Evolutionary conservation across 1,140 invertebrate genomes (phyloP).

Genomic region (Tribolium castaneum): DNA sequence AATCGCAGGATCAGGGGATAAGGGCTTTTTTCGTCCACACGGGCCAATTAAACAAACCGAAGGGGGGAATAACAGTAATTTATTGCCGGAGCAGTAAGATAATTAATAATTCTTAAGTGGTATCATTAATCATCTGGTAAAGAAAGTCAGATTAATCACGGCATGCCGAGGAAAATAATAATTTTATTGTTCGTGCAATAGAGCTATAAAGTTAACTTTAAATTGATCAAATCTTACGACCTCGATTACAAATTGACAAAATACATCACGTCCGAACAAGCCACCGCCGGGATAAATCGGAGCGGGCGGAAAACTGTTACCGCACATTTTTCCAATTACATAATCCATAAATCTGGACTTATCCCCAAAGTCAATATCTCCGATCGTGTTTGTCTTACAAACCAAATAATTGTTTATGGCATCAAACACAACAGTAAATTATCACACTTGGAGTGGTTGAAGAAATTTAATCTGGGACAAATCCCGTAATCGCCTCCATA

Average conservation of each 20-base stretch:
- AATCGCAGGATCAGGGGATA: neutral
- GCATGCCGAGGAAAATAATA: constrained; percentile 26
- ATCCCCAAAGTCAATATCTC: no score
- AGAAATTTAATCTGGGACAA: no score
- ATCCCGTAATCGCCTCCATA: no score
- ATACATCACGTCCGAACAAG: neutral
- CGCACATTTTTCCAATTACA: neutral
- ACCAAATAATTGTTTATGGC: no score
- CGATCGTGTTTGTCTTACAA: no score
- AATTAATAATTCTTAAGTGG: constrained; percentile 44
- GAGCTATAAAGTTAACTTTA: constrained; percentile 10
- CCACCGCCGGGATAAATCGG: no score
- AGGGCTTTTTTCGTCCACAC: neutral
- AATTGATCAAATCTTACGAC: neutral
- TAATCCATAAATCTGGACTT: no score
- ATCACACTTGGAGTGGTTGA: no score
- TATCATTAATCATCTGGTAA: constrained; percentile 40
- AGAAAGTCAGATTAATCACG: constrained; percentile 39
- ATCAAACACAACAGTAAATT: no score
- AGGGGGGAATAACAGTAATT: constrained; percentile 37
- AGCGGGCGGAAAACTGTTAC: neutral
- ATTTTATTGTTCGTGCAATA: constrained; percentile 38
- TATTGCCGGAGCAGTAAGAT: constrained; percentile 27
- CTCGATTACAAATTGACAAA: neutral
- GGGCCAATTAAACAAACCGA: constrained; percentile 22